Base-by-base conservation (phyloP, 2,113 vertebrate genomes). In the Silurus asotus region DNA sequence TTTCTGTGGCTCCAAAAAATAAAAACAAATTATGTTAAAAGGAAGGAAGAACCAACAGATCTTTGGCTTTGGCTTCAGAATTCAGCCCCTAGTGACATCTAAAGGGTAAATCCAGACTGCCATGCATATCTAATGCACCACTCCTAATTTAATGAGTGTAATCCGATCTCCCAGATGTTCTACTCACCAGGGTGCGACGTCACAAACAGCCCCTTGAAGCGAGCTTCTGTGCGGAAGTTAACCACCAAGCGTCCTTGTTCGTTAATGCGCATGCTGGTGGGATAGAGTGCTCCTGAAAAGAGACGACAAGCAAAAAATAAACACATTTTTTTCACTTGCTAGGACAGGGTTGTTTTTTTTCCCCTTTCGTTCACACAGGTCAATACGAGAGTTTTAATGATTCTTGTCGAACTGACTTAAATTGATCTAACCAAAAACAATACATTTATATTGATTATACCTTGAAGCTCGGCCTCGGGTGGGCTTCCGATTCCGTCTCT, bases 231-330 rank as follows among this genome's bases (percentile, higher is more conserved):
- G 88, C 95, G 96, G 93, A 97, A 97, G 92, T 96, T 95, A 87
- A 97, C 96, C 0, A 96, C 95, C 91, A 97, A 87, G 56, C 96
- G 96, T 0, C 96, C 96, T 51, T 96, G 95, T 10, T 95, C 94
- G 0, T 92, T 94, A 8, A 97, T 96, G 10, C 95, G 94, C 96
- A 97, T 97, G 91, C 96, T 97, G 61, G 95, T 96, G 0, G 96
- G 96, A 79, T 95, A 96, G 15, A 97, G 93, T 14, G 96, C 94
- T n/a, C 96, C 96, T 97, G 84, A n/a, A 85, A 69, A 72, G 25
- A 4, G 37, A 88, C n/a, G 81, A 20, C 19, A 5, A 49, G 10
- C 64, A 87, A 6, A 37, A 81, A 64, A 59, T 76, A 51, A 72
- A 51, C 9, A 62, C 4, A 7, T 6, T 37, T 19, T 17, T 8